Conservation (phyloP, 1,140 invertebrate genomes). For the Meloidogyne chitwoodi region DNA sequence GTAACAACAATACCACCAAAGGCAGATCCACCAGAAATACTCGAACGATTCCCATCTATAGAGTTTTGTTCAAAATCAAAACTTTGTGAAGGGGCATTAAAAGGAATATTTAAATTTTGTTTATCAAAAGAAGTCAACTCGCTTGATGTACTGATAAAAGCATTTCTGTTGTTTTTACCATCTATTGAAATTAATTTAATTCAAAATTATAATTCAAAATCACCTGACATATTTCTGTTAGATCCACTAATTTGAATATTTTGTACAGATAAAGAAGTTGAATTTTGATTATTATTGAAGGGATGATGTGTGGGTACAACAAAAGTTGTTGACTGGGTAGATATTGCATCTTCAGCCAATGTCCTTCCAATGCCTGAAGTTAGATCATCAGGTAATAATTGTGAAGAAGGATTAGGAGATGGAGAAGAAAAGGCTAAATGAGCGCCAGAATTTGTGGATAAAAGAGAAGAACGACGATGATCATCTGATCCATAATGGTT, state of each 20-base stretch:
- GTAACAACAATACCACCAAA: conserved; percentile 1
- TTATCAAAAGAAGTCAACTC: background rate
- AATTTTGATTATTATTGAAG: background rate
- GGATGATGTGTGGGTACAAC: background rate
- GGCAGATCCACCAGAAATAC: background rate
- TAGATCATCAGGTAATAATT: background rate
- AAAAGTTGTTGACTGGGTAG: background rate
- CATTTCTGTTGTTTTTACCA: background rate
- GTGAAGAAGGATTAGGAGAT: conserved; percentile 18
- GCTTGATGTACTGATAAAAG: background rate
- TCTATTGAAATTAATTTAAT: background rate
- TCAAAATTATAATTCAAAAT: background rate
- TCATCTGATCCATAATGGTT: background rate
- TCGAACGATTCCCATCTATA: background rate
- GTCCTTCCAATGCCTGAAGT: background rate
- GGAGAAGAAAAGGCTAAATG: conserved; percentile 40
- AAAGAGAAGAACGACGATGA: conserved; percentile 13
- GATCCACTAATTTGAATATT: background rate
- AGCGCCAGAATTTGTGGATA: conserved; percentile 16
- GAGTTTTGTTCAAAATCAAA: background rate
- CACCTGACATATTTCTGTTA: background rate
- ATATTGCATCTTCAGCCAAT: background rate
- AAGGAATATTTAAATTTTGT: background rate
- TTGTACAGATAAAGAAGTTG: background rate
- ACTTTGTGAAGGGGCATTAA: background rate